A percentile compares a stretch with the other conserved stretches of the same genome.
These are phyloP conservation scores for Antheraea yamamai DNA, from an alignment of 2,888 invertebrate species.

Conservation along the genomic window DNA sequence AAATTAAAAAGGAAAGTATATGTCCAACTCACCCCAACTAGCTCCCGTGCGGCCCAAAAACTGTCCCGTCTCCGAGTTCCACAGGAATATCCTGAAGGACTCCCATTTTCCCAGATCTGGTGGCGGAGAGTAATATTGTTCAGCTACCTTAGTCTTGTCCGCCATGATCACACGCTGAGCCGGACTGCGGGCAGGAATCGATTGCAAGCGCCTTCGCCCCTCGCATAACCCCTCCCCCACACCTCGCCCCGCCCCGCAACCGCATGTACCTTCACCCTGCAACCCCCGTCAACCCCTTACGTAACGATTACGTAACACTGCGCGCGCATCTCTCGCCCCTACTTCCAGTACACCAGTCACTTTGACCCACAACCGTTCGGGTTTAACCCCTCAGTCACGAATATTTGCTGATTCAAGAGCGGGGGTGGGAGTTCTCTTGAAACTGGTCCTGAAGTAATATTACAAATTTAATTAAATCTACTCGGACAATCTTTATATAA, in stretches of 20 bases:
- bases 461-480: constrained; percentile 35
- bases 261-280: constrained; percentile 46
- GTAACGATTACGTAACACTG: constrained; percentile 76
- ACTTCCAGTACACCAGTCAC: constrained; percentile 42
- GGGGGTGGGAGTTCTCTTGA: constrained; percentile 39
- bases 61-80: constrained; percentile 95
- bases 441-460: constrained; percentile 38
- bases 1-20: background rate
- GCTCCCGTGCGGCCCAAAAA: constrained; percentile 94
- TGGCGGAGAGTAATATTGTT: constrained; percentile 90
- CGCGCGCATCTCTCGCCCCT: constrained; percentile 70
- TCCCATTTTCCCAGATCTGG: constrained; percentile 93
- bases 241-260: constrained; percentile 34
- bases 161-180: constrained; percentile 83
- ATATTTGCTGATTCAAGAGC: constrained; percentile 22
- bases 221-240: constrained; percentile 37
- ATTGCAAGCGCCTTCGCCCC: constrained; percentile 69
- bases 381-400: constrained; percentile 20
- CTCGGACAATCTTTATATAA: constrained; percentile 27
- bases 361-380: constrained; percentile 33
- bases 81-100: constrained; percentile 91
- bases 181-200: constrained; percentile 76
- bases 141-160: constrained; percentile 87
- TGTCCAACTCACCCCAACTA: constrained; percentile 94
- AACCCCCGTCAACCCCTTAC: constrained; percentile 66